Conservation (phyloP, 1,140 invertebrate species). For the Bombus terrestris region DNA sequence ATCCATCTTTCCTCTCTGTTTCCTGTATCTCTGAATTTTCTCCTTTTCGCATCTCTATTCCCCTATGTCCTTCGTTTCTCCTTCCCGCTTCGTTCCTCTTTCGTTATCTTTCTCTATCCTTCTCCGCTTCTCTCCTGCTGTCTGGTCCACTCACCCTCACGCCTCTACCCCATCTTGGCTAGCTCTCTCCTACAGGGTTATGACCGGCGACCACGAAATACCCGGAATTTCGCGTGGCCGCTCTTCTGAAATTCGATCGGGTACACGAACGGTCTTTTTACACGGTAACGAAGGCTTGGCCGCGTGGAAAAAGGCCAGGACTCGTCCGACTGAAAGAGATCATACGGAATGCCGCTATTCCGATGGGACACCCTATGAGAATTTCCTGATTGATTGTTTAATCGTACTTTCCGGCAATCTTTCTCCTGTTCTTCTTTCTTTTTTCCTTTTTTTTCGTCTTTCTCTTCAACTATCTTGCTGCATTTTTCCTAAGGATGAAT, state of each 20-base stretch:
- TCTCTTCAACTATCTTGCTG: neutral
- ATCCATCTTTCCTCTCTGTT: neutral
- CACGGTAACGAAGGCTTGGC: slow-evolving; percentile 28
- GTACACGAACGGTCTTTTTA: slow-evolving; percentile 23
- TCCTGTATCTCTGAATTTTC: slow-evolving; percentile 9
- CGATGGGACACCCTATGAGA: slow-evolving; percentile 8
- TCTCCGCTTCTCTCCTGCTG: neutral
- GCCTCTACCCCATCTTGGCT: neutral
- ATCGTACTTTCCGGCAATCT: neutral
- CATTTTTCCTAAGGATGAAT: neutral
- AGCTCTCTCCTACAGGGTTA: slow-evolving; percentile 26
- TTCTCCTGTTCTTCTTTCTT: too few relatives aligned
- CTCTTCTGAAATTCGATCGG: slow-evolving; percentile 51
- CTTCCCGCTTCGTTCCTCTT: neutral
- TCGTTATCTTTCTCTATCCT: neutral
- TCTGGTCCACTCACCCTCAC: neutral
- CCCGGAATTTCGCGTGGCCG: slow-evolving; percentile 38
- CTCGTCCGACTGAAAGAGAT: neutral
- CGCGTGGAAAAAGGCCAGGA: slow-evolving; percentile 1
- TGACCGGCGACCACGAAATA: slow-evolving; percentile 42
- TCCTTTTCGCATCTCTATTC: too few relatives aligned
- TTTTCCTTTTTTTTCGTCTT: neutral
- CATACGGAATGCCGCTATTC: slow-evolving; percentile 40
- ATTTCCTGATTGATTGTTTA: neutral
- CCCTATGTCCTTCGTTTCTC: neutral